phyloP scores from a whole-genome alignment of 2,888 invertebrate species.

The Tinea pellionella region DNA sequence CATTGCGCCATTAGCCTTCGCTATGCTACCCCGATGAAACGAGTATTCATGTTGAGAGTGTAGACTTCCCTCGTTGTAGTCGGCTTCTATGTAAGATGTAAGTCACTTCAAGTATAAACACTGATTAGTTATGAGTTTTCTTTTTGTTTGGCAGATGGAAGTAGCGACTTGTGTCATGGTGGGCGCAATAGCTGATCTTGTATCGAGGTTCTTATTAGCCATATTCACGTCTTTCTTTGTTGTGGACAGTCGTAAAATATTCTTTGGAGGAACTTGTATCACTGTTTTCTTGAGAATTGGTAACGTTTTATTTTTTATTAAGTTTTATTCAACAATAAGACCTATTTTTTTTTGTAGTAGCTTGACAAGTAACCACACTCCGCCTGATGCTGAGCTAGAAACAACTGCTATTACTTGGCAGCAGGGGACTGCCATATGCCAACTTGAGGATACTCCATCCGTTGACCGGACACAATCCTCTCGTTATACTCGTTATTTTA shows the following conservation, averaged over 20 bases:
- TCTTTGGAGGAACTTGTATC: conserved; percentile 73
- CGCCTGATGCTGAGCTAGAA: too few relatives aligned
- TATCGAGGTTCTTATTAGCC: conserved; percentile 73
- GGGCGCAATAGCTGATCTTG: conserved; percentile 75
- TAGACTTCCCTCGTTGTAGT: too few relatives aligned
- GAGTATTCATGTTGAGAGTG: too few relatives aligned
- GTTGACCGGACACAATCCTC: too few relatives aligned
- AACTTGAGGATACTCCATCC: too few relatives aligned
- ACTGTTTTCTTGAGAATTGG: conserved; percentile 77
- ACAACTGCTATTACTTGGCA: too few relatives aligned
- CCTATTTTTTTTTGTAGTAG: neutral
- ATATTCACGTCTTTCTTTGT: conserved; percentile 70
- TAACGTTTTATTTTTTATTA: conserved; percentile 39
- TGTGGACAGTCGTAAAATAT: conserved; percentile 73
- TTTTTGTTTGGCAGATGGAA: conserved; percentile 54
- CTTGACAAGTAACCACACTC: neutral
- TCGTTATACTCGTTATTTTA: too few relatives aligned
- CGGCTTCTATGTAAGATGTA: too few relatives aligned
- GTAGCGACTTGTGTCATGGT: conserved; percentile 77
- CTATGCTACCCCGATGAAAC: too few relatives aligned
- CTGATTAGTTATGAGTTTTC: neutral
- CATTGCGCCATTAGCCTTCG: too few relatives aligned
- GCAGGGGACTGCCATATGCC: too few relatives aligned
- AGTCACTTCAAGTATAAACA: too few relatives aligned
- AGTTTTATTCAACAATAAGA: neutral